Evolutionary conservation across 2,113 vertebrate genomes (phyloP).

Genomic region (Rhizomys pruinosus): DNA sequence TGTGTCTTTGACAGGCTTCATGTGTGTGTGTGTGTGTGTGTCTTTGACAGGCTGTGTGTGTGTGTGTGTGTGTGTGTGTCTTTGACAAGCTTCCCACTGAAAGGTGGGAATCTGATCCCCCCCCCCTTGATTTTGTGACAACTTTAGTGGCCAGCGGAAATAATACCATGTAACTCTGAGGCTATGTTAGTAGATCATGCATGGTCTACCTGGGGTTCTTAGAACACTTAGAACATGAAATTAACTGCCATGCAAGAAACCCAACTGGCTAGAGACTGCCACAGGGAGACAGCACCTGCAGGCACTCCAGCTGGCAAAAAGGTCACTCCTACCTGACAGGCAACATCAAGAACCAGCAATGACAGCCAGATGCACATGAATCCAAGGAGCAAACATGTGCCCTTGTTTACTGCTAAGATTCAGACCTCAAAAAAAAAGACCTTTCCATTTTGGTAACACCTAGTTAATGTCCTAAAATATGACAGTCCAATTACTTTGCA

Average conservation of each 20-base stretch:
- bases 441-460: neutral
- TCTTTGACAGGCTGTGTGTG: too few relatives aligned
- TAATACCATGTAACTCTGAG: neutral
- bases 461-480: neutral
- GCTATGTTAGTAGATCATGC: neutral
- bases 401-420: neutral
- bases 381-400: neutral
- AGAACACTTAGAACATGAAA: neutral
- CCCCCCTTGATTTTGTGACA: neutral
- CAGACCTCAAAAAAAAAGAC: neutral
- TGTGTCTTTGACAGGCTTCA: too few relatives aligned
- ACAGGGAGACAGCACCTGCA: neutral
- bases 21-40: too few relatives aligned
- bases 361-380: neutral
- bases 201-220: neutral
- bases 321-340: neutral
- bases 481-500: neutral
- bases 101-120: neutral
- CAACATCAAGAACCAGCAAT: neutral
- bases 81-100: neutral
- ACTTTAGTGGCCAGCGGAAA: constrained; percentile 7
- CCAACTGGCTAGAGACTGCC: neutral
- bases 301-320: neutral
- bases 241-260: neutral
- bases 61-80: too few relatives aligned